phyloP scores from a whole-genome alignment of 2,888 invertebrate genomes.

The Ceramica pisi region DNA sequence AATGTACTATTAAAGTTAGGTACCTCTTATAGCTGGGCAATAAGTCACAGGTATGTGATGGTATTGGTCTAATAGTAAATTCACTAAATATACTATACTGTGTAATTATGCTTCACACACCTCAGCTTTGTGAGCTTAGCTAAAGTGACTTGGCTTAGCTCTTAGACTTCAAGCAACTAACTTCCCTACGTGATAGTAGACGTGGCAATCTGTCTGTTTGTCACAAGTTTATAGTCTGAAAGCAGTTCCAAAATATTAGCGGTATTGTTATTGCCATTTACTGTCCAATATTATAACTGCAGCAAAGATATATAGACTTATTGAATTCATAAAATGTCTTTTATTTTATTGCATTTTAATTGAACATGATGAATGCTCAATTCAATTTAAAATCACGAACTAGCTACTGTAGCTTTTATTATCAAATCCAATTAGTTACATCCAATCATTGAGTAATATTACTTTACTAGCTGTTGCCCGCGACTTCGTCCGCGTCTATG shows the following conservation, averaged over 20 bases:
- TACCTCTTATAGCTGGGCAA: not conserved
- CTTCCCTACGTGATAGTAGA: too few relatives aligned
- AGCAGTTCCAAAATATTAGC: not conserved
- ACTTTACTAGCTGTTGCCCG: too few relatives aligned
- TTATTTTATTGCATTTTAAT: not conserved
- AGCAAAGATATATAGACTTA: not conserved
- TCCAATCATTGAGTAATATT: slow-evolving; percentile 16
- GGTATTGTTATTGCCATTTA: not conserved
- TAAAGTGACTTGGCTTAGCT: not conserved
- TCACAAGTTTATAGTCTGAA: not conserved
- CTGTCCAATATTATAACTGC: not conserved
- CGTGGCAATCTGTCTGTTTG: not conserved
- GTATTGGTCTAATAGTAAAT: too few relatives aligned
- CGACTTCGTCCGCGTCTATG: too few relatives aligned
- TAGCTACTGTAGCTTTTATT: not conserved
- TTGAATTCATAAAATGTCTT: not conserved
- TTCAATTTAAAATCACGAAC: slow-evolving; percentile 10
- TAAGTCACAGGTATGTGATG: too few relatives aligned
- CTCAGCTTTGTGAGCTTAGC: not conserved
- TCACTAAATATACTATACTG: too few relatives aligned
- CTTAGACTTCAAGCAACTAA: too few relatives aligned
- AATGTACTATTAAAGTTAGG: too few relatives aligned
- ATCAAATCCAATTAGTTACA: slow-evolving; percentile 6
- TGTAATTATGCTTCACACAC: too few relatives aligned
- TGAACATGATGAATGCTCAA: not conserved